Conservation (phyloP, 2,797 vertebrate genomes). For the Myotis planiceps region DNA sequence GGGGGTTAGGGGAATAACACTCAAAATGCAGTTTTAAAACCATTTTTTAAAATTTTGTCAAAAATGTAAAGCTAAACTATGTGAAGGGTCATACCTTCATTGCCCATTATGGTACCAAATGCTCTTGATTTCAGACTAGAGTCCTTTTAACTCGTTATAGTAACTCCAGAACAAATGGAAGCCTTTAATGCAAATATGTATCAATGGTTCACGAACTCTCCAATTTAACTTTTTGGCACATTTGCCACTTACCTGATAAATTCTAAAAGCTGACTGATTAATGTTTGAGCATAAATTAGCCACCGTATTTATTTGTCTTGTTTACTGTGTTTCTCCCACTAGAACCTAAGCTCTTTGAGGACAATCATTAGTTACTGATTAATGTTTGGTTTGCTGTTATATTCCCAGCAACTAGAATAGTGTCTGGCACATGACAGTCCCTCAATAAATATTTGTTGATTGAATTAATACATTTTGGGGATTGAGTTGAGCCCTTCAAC, state of each 20-base stretch:
- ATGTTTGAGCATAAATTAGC: background rate
- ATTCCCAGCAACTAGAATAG: background rate
- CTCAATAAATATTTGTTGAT: background rate
- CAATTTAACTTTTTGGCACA: background rate
- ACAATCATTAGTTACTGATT: background rate
- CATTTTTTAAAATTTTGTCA: background rate
- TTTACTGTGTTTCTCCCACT: background rate
- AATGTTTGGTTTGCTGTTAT: background rate
- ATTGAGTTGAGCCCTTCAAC: background rate
- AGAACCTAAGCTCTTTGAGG: background rate
- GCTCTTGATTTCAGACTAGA: background rate
- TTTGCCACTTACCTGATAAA: background rate
- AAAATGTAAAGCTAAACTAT: background rate
- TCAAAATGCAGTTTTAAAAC: background rate
- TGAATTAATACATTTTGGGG: background rate
- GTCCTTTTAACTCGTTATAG: background rate
- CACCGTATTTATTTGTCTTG: background rate
- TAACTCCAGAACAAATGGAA: background rate
- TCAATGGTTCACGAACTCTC: background rate
- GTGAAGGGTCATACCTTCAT: background rate
- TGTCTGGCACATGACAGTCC: background rate
- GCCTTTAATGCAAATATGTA: background rate
- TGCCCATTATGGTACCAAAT: background rate
- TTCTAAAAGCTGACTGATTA: background rate
- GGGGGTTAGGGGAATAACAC: background rate